Evolutionary conservation across 2,888 invertebrate genomes (phyloP), one percentile per base, ranked within the genome.

Genomic region (Dichetophora obliterata): DNA sequence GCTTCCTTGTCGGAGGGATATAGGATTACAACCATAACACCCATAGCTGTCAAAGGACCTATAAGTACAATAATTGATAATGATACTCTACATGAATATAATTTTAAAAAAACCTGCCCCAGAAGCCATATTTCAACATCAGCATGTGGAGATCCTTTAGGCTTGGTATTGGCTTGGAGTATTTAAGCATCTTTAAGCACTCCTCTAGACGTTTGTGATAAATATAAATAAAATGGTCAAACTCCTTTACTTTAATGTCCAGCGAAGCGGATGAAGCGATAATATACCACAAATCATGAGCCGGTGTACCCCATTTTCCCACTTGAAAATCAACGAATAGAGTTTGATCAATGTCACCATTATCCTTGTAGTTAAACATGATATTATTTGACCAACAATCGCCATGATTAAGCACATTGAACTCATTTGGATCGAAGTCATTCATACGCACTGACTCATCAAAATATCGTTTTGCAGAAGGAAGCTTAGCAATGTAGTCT

Each of bases 381-480:
- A 87, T 84, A 54, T 88, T 88, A 71, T 88, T 88, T 14, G 82
- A 79, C 88, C 87, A 88, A 2, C 82, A 79, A 75, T 88, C 88
- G 0, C 88, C 88, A 77, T 88, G 88, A 80, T 87, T 88, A 0
- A 87, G 77, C 1, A 84, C 84, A 79, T 85, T 85, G n/a, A 88
- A 86, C n/a, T 83, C 84, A 6, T 66, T 77, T 0, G 83, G 83
- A 31, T 85, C 81, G 1, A 78, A 74, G 3, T 34, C 8, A 31
- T 82, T 84, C 14, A 83, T 22, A 0, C 57, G 27, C 1, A 82
- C 1, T 0, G 76, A 81, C 2, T 59, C 77, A 0, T 82, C 75
- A 11, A 83, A 83, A 50, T 75, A 78, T 11, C 83, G 75, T 5
- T 31, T 63, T 37, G 79, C 27, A 5, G 77, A 14, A 1, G 75